phyloP scores from a whole-genome alignment of 2,797 vertebrate species.

The Australoheros facetus region DNA sequence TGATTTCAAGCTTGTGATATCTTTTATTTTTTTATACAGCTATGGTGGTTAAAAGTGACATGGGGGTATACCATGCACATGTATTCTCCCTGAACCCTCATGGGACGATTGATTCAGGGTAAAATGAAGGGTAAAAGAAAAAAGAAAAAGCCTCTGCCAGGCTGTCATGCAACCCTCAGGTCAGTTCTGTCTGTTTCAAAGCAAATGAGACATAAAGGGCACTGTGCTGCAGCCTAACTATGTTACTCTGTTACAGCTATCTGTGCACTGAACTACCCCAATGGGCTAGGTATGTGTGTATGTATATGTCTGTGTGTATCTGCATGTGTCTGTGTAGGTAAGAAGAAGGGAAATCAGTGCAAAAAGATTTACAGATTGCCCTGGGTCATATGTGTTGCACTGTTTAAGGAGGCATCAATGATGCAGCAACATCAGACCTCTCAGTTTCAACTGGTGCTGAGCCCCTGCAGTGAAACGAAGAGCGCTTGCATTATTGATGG shows the following conservation, averaged over 20 bases:
- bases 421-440: slow-evolving; percentile 70
- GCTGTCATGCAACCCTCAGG: slow-evolving; percentile 33
- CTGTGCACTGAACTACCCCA: slow-evolving; percentile 42
- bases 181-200: slow-evolving; percentile 45
- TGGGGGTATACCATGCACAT: neutral
- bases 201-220: slow-evolving; percentile 51
- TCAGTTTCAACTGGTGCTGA: slow-evolving; percentile 65
- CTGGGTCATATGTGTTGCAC: slow-evolving; percentile 54
- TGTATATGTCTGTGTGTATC: slow-evolving; percentile 4
- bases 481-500: slow-evolving; percentile 70
- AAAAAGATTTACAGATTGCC: slow-evolving; percentile 51
- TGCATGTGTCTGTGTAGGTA: neutral
- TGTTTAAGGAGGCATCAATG: slow-evolving; percentile 75
- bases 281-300: neutral
- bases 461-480: slow-evolving; percentile 63
- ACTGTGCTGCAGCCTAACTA: slow-evolving; percentile 43
- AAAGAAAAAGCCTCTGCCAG: neutral
- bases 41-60: neutral
- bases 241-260: slow-evolving; percentile 52
- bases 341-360: slow-evolving; percentile 59
- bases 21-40: neutral
- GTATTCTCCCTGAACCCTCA: neutral
- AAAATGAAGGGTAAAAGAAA: neutral
- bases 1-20: neutral
- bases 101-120: neutral